Evolutionary conservation across 2,797 vertebrate species (phyloP).

Genomic region (Tachyglossus aculeatus): DNA sequence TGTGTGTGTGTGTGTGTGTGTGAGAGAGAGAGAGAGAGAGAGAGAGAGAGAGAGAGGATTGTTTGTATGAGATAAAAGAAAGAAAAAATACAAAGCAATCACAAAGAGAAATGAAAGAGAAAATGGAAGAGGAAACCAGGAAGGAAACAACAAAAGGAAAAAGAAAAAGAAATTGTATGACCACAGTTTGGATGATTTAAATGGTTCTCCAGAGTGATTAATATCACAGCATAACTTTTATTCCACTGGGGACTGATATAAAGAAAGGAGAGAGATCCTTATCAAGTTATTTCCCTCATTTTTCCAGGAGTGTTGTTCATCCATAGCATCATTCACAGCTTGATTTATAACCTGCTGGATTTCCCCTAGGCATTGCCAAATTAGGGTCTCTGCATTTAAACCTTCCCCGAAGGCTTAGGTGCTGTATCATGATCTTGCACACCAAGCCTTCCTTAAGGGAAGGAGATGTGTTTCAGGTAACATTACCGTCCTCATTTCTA

Average conservation of each 20-base stretch:
- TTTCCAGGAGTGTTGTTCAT: conserved; percentile 34
- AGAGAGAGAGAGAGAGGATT: not conserved
- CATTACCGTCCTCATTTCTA: no score
- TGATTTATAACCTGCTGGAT: conserved; percentile 10
- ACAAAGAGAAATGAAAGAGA: no score
- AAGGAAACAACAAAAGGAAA: no score
- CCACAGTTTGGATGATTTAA: conserved; percentile 56
- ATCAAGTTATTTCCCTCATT: conserved; percentile 25
- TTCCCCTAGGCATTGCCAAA: accelerated
- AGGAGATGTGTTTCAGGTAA: no score
- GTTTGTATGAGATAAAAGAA: not conserved
- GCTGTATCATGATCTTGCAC: no score
- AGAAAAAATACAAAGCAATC: not conserved
- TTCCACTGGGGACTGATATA: conserved; percentile 52
- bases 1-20: accelerated
- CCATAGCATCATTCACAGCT: conserved; percentile 26
- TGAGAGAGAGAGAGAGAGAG: no score
- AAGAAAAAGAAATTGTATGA: conserved; percentile 46
- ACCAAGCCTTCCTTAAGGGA: no score
- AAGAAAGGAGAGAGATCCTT: conserved; percentile 54
- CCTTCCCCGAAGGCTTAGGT: no score
- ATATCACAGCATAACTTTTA: conserved; percentile 55
- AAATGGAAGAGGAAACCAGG: no score
- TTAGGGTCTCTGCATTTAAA: not conserved
- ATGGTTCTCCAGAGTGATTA: conserved; percentile 52